Conservation (phyloP, 2,888 invertebrate genomes). For the Capitulum mitella region DNA sequence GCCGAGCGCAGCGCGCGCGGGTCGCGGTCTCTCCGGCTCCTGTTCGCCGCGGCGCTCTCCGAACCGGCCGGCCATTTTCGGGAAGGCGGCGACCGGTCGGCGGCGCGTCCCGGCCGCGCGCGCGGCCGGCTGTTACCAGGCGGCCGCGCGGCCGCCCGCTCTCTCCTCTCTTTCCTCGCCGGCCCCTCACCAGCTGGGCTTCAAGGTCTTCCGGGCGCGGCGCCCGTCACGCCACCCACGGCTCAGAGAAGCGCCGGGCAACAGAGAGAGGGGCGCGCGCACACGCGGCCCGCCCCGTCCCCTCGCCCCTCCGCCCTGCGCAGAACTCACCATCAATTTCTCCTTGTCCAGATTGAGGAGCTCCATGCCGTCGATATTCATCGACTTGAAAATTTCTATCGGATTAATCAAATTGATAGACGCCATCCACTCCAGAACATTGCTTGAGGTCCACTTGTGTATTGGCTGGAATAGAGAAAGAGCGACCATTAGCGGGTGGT, state of each 20-base stretch:
- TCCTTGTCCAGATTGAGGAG: constrained; percentile 5
- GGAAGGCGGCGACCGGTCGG: too few species aligned
- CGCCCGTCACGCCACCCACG: not conserved
- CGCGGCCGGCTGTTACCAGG: too few species aligned
- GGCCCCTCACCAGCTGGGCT: not conserved
- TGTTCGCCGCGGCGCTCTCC: too few species aligned
- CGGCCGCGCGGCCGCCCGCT: too few species aligned
- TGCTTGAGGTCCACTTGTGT: constrained; percentile 4
- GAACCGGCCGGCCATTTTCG: not conserved
- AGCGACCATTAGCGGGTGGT: not conserved
- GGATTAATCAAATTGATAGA: not conserved
- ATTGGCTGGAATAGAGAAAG: constrained; percentile 7
- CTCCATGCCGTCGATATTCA: not conserved
- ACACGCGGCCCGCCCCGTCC: not conserved
- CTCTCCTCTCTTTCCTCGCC: too few species aligned
- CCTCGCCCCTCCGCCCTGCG: not conserved
- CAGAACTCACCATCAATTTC: constrained; percentile 9
- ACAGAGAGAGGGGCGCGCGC: not conserved
- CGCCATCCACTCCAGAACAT: constrained; percentile 19
- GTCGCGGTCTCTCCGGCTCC: too few species aligned
- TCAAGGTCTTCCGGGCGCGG: not conserved
- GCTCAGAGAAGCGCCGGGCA: not conserved
- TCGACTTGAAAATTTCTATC: not conserved
- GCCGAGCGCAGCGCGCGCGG: too few species aligned
- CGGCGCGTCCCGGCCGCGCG: not conserved